A percentile compares a stretch with the other conserved stretches of the same genome.
phyloP scores from a whole-genome alignment of 2,888 invertebrate genomes.

The Oscheius onirici region DNA sequence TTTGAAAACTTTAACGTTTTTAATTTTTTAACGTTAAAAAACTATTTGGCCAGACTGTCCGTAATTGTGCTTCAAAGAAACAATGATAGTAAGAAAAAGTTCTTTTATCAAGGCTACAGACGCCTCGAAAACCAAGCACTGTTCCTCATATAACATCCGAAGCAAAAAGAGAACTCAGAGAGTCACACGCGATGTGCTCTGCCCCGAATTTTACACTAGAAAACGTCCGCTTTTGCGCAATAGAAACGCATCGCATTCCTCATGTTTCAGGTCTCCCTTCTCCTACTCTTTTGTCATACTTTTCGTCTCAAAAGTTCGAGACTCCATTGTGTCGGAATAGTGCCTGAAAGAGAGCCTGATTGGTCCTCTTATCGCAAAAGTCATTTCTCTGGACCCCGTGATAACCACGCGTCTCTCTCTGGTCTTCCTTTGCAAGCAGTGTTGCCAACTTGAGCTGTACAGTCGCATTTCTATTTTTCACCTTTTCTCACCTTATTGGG shows the following conservation, averaged over 20 bases:
- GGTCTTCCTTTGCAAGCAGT: too few species aligned
- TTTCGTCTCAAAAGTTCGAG: neutral
- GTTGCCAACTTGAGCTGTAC: neutral
- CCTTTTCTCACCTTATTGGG: neutral
- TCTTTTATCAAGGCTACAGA: too few species aligned
- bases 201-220: conserved; percentile 6
- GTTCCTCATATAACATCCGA: too few species aligned
- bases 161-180: too few species aligned
- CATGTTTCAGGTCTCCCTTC: conserved; percentile 5
- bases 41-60: too few species aligned
- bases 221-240: conserved; percentile 21
- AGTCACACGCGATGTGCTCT: neutral
- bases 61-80: too few species aligned
- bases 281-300: neutral
- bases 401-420: conserved; percentile 8
- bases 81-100: too few species aligned
- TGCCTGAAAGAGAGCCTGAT: neutral
- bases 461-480: neutral
- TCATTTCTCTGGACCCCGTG: conserved; percentile 15
- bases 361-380: neutral
- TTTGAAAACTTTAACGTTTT: too few species aligned
- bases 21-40: too few species aligned
- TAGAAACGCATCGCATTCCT: conserved; percentile 29
- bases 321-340: neutral
- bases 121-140: too few species aligned